A percentile compares a stretch with the other conserved stretches of the same genome.
Conservation (phyloP, 2,888 invertebrate species). For the Belgica antarctica region DNA sequence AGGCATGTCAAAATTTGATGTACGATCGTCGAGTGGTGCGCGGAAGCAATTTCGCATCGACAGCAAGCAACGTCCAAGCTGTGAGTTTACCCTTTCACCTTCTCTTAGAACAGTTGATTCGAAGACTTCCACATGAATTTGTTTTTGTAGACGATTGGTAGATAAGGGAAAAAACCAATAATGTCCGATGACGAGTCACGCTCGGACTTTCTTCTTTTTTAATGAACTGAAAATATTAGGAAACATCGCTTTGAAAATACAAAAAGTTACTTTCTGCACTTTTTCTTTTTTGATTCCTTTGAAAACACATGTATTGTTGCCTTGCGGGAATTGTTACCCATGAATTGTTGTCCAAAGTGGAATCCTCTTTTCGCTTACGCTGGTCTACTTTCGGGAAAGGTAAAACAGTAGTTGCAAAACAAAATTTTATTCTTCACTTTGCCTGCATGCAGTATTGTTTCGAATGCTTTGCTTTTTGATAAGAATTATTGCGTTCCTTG, state of each 20-base stretch:
- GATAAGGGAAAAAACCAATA: not conserved
- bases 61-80: conserved; percentile 49
- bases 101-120: not conserved
- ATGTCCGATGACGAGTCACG: not conserved
- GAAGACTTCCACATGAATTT: too few relatives aligned
- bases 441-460: not conserved
- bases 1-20: conserved; percentile 79
- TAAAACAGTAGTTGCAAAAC: conserved; percentile 46
- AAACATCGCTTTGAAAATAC: conserved; percentile 33
- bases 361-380: conserved; percentile 61
- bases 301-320: conserved; percentile 44
- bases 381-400: conserved; percentile 50
- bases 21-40: conserved; percentile 82
- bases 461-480: not conserved
- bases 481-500: not conserved
- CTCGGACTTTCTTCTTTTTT: not conserved
- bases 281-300: conserved; percentile 18
- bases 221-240: not conserved
- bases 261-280: conserved; percentile 35
- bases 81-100: conserved; percentile 45
- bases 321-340: too few relatives aligned
- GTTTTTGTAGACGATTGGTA: not conserved
- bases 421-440: not conserved
- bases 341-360: too few relatives aligned
- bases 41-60: conserved; percentile 71